Percentiles rank a stretch among this genome's conserved stretches.
These are phyloP conservation scores for Byasa hedistus DNA, from an alignment of 2,888 invertebrate genomes.

Conservation along the genomic window DNA sequence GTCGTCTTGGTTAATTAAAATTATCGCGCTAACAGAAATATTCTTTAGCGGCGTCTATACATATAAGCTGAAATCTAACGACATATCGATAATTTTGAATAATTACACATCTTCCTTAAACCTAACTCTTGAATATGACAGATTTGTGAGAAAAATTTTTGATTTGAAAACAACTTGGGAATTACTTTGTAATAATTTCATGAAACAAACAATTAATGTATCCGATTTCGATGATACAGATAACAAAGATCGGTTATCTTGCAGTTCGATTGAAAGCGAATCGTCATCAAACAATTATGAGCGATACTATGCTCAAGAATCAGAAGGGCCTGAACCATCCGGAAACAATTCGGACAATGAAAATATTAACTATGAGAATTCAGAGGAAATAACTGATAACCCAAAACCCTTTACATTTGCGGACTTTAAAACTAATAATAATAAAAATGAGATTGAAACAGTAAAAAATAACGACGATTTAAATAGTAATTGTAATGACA, in stretches of 20 bases:
- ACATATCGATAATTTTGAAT: constrained; percentile 82
- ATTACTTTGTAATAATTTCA: constrained; percentile 78
- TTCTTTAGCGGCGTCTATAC: constrained; percentile 86
- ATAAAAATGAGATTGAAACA: constrained; percentile 41
- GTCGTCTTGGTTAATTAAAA: constrained; percentile 93
- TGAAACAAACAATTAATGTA: constrained; percentile 68
- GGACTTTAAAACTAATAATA: constrained; percentile 75
- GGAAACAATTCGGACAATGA: constrained; percentile 32
- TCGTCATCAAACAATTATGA: constrained; percentile 67
- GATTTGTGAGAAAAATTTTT: constrained; percentile 80
- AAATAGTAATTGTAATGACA: constrained; percentile 30
- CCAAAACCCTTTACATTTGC: constrained; percentile 78
- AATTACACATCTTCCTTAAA: constrained; percentile 78
- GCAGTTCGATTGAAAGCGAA: constrained; percentile 64
- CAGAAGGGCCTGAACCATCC: constrained; percentile 34
- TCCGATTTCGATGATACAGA: constrained; percentile 67
- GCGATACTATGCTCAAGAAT: constrained; percentile 53
- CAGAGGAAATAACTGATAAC: constrained; percentile 41
- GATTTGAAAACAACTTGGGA: constrained; percentile 83
- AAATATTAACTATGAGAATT: constrained; percentile 16
- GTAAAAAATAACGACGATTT: constrained; percentile 33
- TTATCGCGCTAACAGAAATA: constrained; percentile 91
- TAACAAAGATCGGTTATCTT: constrained; percentile 60
- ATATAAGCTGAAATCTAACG: constrained; percentile 81
- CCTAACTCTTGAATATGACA: constrained; percentile 76